phyloP scores from a whole-genome alignment of 2,113 vertebrate genomes.

The Bujurquina vittata region DNA sequence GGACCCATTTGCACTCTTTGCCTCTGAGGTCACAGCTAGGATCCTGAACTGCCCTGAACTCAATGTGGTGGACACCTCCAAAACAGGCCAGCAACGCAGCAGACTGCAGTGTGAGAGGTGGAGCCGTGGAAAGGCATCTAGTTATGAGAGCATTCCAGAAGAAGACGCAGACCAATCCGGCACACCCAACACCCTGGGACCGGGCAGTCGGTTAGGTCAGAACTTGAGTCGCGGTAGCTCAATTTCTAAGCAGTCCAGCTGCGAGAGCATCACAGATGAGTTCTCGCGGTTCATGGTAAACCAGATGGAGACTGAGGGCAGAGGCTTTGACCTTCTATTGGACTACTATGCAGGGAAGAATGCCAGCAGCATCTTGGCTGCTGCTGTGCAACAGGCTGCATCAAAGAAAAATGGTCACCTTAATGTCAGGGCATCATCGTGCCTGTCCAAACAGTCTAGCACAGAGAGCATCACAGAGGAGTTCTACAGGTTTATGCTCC shows the following conservation, averaged over 20 bases:
- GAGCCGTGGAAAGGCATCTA: conserved; percentile 90
- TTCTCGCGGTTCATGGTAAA: conserved; percentile 98
- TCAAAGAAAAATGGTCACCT: conserved; percentile 89
- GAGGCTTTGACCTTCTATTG: conserved; percentile 92
- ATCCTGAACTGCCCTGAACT: conserved; percentile 94
- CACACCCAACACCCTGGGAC: conserved; percentile 81
- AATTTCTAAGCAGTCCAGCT: conserved; percentile 97
- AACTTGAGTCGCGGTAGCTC: conserved; percentile 92
- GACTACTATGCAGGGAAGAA: conserved; percentile 98
- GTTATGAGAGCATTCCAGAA: conserved; percentile 96
- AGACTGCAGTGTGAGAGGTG: conserved; percentile 91
- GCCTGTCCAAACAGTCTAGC: conserved; percentile 96
- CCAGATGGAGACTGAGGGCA: conserved; percentile 96
- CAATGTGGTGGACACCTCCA: conserved; percentile 86
- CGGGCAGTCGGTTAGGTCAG: conserved; percentile 85
- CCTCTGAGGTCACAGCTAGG: conserved; percentile 92
- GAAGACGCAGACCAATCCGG: conserved; percentile 84
- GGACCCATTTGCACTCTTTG: conserved; percentile 90
- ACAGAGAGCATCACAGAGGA: conserved; percentile 98
- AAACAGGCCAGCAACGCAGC: conserved; percentile 87
- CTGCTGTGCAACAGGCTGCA: conserved; percentile 90
- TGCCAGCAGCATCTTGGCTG: conserved; percentile 89
- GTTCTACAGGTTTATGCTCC: conserved; percentile 95
- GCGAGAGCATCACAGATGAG: conserved; percentile 97
- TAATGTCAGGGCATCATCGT: conserved; percentile 84